Evolutionary conservation across 2,888 invertebrate species (phyloP).

Genomic region (Carpatolechia fugitivella): DNA sequence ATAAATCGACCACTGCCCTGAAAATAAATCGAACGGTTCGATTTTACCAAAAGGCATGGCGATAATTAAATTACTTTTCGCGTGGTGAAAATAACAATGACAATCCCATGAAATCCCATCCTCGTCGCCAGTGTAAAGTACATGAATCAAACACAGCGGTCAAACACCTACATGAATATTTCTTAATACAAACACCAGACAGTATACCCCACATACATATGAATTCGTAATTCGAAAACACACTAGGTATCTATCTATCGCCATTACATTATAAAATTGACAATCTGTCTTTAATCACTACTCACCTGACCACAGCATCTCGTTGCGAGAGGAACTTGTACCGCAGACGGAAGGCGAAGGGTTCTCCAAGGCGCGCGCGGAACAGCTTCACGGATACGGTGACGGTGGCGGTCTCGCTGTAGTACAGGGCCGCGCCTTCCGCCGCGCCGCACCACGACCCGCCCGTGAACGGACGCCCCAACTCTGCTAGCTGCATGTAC

Average conservation of each 20-base stretch:
- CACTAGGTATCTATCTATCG: no score
- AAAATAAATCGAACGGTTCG: not conserved
- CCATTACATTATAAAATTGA: not conserved
- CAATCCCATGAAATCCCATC: no score
- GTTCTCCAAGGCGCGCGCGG: slow-evolving; percentile 83
- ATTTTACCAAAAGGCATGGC: slow-evolving; percentile 1
- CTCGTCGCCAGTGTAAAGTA: no score
- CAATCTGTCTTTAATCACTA: no score
- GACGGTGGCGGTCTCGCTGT: slow-evolving; percentile 93
- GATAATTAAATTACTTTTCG: no score
- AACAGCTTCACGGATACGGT: slow-evolving; percentile 91
- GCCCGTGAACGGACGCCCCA: slow-evolving; percentile 91
- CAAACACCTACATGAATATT: no score
- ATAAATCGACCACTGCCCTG: not conserved
- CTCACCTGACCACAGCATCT: slow-evolving; percentile 86
- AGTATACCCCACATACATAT: no score
- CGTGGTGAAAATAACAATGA: no score
- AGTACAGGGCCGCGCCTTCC: slow-evolving; percentile 89
- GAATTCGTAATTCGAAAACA: no score
- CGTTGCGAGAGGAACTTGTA: slow-evolving; percentile 90
- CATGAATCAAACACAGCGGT: no score
- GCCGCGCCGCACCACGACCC: slow-evolving; percentile 94
- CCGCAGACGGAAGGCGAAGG: slow-evolving; percentile 89
- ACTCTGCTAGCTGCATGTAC: slow-evolving; percentile 92
- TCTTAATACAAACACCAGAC: no score